Conservation (phyloP, 2,113 vertebrate species). For the Corapipo altera region DNA sequence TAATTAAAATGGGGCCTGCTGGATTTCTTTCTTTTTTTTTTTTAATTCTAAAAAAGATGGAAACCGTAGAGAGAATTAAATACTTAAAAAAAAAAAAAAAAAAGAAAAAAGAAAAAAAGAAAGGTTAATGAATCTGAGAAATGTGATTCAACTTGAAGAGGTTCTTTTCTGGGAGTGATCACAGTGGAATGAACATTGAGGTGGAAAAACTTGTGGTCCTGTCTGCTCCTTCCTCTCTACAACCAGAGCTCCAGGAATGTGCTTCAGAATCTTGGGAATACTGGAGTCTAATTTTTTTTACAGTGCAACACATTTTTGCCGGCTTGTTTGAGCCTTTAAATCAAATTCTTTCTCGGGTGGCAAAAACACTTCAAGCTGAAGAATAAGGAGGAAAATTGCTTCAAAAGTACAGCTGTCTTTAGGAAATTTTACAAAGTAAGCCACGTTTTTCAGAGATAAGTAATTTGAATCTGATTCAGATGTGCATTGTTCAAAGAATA, state of each 20-base stretch:
- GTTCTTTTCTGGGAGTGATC: background rate
- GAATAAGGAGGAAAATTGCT: slow-evolving; percentile 8
- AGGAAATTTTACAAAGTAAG: slow-evolving; percentile 20
- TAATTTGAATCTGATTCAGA: slow-evolving; percentile 45
- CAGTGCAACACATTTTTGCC: background rate
- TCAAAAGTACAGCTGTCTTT: background rate
- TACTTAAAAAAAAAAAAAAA: background rate
- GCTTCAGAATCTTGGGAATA: background rate
- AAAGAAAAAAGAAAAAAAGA: background rate
- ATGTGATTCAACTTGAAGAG: background rate
- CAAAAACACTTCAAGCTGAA: slow-evolving; percentile 13
- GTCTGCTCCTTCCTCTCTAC: background rate
- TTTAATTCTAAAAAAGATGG: slow-evolving; percentile 1
- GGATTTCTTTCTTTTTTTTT: background rate
- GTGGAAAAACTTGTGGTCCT: background rate
- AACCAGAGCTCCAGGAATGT: background rate
- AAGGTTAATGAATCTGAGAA: slow-evolving; percentile 12
- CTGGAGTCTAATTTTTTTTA: background rate
- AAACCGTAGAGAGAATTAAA: background rate
- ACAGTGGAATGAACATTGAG: background rate
- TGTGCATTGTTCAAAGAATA: slow-evolving; percentile 1
- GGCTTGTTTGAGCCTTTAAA: slow-evolving; percentile 15
- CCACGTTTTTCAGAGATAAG: background rate
- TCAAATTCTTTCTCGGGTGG: background rate
- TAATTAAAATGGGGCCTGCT: background rate